Base-by-base conservation (phyloP, 2,797 vertebrate genomes). In the Lagorchestes hirsutus region DNA sequence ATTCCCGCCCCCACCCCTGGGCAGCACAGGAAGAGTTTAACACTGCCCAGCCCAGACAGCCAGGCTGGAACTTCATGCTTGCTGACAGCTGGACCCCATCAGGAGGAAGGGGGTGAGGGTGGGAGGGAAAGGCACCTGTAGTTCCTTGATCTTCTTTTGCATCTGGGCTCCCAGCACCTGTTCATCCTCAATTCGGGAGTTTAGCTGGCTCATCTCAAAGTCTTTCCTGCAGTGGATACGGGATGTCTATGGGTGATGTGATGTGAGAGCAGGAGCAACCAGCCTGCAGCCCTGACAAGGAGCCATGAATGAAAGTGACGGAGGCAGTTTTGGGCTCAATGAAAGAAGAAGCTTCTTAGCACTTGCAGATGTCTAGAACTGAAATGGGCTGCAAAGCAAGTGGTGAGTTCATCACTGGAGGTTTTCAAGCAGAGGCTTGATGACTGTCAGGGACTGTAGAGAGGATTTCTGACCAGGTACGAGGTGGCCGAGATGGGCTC, bases 131-230 rank as follows among this genome's bases (percentile, higher is more conserved):
- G 58, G 0, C 52, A 99, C 99, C 99, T 99, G 99, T 52, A 99
- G 98, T 97, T 99, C 99, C 97, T 99, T 99, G 97, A 99, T 99
- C 98, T 99, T 99, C 98, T 99, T 99, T 98, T 99, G 99, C 82
- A 99, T 98, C 93, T 99, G 99, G 82, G 98, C 93, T 22, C 98
- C 98, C 54, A 99, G 94, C 91, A 98, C 99, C 97, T 99, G 99
- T 87, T 99, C 99, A 4, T 99, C 99, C 96, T 99, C 99, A 97
- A 99, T 97, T 93, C 99, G 99, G 24, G 99, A 99, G 46, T 98
- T 99, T 95, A 99, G 93, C 40, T 99, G 99, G 97, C 97, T 98
- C 95, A 99, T 97, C 97, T 99, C 99, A 5, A 99, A 99, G 97
- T 99, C 99, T 95, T 99, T 99, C 96, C 99, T 99, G 96, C 22